Percentiles rank a stretch among this genome's conserved stretches.
These are phyloP conservation scores for Psammodynastes pulverulentus DNA, from an alignment of 2,113 vertebrate genomes.

Conservation along the genomic window DNA sequence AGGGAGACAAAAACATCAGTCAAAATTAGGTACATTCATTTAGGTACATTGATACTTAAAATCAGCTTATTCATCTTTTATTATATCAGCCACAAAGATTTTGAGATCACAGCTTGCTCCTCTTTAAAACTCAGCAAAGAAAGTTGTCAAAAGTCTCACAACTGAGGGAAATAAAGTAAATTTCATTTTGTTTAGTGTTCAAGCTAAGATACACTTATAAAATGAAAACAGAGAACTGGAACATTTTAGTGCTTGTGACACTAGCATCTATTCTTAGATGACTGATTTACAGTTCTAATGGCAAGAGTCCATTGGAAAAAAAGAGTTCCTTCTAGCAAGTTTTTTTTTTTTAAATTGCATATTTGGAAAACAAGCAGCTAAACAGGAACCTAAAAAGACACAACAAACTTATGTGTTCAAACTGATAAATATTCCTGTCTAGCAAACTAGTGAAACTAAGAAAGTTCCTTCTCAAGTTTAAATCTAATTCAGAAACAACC, in stretches of 20 bases:
- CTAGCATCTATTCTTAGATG: conserved; percentile 20
- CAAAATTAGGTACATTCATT: background rate
- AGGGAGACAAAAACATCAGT: background rate
- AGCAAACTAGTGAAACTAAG: rapidly evolving
- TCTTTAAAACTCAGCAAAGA: conserved; percentile 8
- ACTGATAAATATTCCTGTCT: conserved; percentile 1
- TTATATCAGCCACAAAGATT: conserved; percentile 21
- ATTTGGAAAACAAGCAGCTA: conserved; percentile 32
- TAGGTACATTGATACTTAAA: background rate
- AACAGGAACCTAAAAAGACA: conserved; percentile 17
- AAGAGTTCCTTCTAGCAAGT: conserved; percentile 47
- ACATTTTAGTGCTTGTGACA: conserved; percentile 20
- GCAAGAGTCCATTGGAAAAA: conserved; percentile 26
- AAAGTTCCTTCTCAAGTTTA: background rate
- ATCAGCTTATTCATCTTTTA: background rate
- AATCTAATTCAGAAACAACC: background rate
- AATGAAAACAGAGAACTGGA: conserved; percentile 20
- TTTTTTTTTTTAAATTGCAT: conserved; percentile 31
- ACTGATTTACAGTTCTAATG: conserved; percentile 32
- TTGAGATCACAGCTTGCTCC: conserved; percentile 12
- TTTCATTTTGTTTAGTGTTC: conserved; percentile 4
- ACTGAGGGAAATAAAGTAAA: conserved; percentile 23
- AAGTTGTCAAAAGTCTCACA: background rate
- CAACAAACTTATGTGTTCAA: conserved; percentile 23
- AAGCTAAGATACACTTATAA: conserved; percentile 10